Percentiles rank a stretch among this genome's conserved stretches.
These are phyloP conservation scores for Tetrapedia diversipes DNA, from an alignment of 2,888 invertebrate genomes.

Conservation along the genomic window DNA sequence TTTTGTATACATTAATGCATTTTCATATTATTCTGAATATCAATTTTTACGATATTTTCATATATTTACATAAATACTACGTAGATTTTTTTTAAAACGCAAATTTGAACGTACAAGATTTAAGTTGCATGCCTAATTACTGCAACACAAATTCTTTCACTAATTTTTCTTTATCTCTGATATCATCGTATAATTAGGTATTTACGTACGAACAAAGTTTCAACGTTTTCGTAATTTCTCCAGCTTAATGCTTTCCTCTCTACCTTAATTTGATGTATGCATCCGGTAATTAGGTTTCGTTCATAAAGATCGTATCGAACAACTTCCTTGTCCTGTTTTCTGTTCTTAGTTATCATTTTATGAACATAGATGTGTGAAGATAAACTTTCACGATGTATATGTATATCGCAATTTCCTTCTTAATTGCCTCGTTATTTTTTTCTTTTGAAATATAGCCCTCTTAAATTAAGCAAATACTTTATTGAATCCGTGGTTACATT, in stretches of 20 bases:
- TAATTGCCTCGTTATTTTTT: neutral
- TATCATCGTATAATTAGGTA: conserved; percentile 4
- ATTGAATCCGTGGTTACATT: neutral
- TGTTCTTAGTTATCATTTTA: conserved; percentile 15
- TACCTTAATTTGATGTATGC: conserved; percentile 25
- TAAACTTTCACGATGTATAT: conserved; percentile 14
- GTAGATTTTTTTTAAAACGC: no score
- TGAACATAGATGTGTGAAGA: conserved; percentile 11
- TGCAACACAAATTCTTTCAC: neutral
- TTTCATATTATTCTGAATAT: neutral
- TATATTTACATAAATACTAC: neutral
- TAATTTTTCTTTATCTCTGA: neutral
- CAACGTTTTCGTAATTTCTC: conserved; percentile 29
- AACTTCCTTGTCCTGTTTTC: conserved; percentile 33
- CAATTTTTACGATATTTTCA: neutral
- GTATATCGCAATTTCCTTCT: conserved; percentile 10
- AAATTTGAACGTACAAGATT: neutral
- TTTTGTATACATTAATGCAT: neutral
- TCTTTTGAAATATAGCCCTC: neutral
- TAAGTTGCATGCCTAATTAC: neutral
- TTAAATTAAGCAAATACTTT: neutral
- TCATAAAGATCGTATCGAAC: conserved; percentile 37
- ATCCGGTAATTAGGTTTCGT: conserved; percentile 35
- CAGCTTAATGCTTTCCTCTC: conserved; percentile 13
- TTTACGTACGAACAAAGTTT: conserved; percentile 5